phyloP scores from a whole-genome alignment of 1,140 invertebrate species.

The Phortica variegata region DNA sequence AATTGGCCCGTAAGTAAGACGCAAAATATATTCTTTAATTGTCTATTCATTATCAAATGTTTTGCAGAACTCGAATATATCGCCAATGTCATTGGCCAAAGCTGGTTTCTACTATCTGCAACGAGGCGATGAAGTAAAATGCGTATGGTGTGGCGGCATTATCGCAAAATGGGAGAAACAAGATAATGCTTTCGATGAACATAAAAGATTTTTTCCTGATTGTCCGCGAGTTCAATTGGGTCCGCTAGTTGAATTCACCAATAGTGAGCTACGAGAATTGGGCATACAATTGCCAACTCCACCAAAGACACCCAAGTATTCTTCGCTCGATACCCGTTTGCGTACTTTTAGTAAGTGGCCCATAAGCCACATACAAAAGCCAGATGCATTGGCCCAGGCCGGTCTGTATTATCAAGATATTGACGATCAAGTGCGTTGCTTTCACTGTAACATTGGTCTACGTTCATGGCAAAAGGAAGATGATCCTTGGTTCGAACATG shows the following conservation, averaged over 20 bases:
- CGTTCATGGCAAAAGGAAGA: slow-evolving; percentile 82
- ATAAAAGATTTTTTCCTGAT: slow-evolving; percentile 69
- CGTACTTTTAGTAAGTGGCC: slow-evolving; percentile 69
- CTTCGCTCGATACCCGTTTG: slow-evolving; percentile 66
- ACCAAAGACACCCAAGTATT: slow-evolving; percentile 64
- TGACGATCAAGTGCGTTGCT: slow-evolving; percentile 77
- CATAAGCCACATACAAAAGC: slow-evolving; percentile 63
- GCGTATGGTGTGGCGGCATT: slow-evolving; percentile 75
- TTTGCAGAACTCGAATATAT: slow-evolving; percentile 57
- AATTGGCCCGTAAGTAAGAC: slow-evolving; percentile 66
- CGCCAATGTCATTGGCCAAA: slow-evolving; percentile 70
- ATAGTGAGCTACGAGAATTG: slow-evolving; percentile 61
- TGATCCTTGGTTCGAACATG: slow-evolving; percentile 88
- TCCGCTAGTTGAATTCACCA: slow-evolving; percentile 45
- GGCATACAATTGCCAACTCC: slow-evolving; percentile 66
- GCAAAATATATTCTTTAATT: background rate
- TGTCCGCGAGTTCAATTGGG: slow-evolving; percentile 62
- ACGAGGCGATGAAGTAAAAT: slow-evolving; percentile 69
- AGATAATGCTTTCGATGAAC: slow-evolving; percentile 75
- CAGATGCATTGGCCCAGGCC: slow-evolving; percentile 68
- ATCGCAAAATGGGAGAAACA: slow-evolving; percentile 71
- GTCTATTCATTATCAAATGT: background rate
- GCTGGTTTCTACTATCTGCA: slow-evolving; percentile 67
- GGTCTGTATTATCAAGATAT: slow-evolving; percentile 77
- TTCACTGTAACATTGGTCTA: slow-evolving; percentile 86